Percentiles rank a stretch among this genome's conserved stretches.
Conservation (phyloP, 2,797 vertebrate genomes). For the Sciaenops ocellatus region DNA sequence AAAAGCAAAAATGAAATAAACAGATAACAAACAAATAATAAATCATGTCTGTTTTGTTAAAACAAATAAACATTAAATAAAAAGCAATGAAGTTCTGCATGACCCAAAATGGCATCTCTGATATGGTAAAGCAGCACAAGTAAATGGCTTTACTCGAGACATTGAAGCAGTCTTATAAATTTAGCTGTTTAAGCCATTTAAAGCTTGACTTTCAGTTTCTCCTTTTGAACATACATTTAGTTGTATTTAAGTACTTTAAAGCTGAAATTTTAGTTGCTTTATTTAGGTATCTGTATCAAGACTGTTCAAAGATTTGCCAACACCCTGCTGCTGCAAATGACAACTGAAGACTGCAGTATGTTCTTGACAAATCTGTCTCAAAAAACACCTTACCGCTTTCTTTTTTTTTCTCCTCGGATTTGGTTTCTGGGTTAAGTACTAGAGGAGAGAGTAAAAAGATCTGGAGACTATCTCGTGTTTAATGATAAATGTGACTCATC, state of each 20-base stretch:
- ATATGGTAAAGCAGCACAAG: not conserved
- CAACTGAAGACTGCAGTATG: constrained; percentile 26
- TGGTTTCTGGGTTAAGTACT: constrained; percentile 71
- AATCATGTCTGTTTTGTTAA: not conserved
- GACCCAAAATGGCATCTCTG: no score
- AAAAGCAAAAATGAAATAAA: not conserved
- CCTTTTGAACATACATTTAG: constrained; percentile 19
- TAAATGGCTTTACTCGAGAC: not conserved
- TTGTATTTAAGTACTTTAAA: constrained; percentile 16
- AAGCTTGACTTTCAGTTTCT: constrained; percentile 11
- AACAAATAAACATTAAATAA: not conserved
- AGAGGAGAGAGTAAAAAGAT: constrained; percentile 24
- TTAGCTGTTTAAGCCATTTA: not conserved
- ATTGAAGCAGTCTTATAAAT: not conserved
- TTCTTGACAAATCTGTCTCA: constrained; percentile 32
- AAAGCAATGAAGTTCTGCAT: not conserved
- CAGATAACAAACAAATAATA: not conserved
- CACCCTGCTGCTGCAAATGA: constrained; percentile 24
- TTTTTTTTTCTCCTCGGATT: constrained; percentile 28
- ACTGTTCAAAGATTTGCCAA: constrained; percentile 35
- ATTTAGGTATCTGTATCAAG: constrained; percentile 16
- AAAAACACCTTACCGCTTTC: constrained; percentile 36
- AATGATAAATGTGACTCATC: constrained; percentile 76
- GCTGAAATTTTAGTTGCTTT: constrained; percentile 8
- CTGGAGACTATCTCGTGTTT: constrained; percentile 52